phyloP scores from a whole-genome alignment of 2,888 invertebrate genomes.

The Trissolcus brochymenae region DNA sequence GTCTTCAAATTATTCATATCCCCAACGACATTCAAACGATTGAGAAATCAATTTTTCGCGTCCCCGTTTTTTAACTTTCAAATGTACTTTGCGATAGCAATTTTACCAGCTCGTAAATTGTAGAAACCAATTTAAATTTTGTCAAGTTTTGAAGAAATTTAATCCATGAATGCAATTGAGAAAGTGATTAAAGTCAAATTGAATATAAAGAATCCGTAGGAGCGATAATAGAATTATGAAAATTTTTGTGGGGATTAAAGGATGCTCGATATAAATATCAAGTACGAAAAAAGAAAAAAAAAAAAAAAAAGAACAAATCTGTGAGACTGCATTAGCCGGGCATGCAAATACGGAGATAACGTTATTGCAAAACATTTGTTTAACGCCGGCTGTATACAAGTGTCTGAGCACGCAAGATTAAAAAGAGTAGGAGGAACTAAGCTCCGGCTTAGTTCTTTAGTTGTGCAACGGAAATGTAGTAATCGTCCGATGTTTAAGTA shows the following conservation, averaged over 20 bases:
- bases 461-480: conserved; percentile 58
- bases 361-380: conserved; percentile 52
- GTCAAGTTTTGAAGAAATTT: no score
- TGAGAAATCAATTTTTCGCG: no score
- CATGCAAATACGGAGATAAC: conserved; percentile 52
- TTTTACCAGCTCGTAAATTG: no score
- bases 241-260: conserved; percentile 26
- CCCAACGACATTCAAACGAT: no score
- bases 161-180: no score
- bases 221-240: conserved; percentile 26
- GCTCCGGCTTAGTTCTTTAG: conserved; percentile 51
- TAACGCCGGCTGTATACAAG: conserved; percentile 44
- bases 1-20: background rate
- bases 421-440: conserved; percentile 52
- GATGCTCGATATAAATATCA: conserved; percentile 41
- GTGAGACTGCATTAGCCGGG: conserved; percentile 41
- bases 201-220: conserved; percentile 1
- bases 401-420: conserved; percentile 43
- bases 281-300: conserved; percentile 25
- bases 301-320: no score
- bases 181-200: conserved; percentile 6
- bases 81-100: background rate
- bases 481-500: conserved; percentile 74
- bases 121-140: no score
- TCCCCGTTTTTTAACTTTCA: no score